Base-by-base conservation (phyloP, 2,797 vertebrate species). In the Glossophaga mutica region DNA sequence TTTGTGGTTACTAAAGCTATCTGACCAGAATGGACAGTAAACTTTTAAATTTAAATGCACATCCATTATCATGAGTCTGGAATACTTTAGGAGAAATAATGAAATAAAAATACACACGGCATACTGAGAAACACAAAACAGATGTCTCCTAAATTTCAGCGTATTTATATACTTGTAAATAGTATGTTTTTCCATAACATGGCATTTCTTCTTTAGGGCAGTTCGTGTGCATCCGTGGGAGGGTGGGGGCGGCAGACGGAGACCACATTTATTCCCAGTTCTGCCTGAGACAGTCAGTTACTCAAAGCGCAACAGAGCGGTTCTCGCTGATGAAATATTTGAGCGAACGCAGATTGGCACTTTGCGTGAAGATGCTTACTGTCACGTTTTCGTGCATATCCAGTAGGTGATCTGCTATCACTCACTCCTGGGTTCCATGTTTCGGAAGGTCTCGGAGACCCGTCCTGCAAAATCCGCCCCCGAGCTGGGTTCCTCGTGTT, bases 111-210 rank as follows among this genome's bases (percentile, higher is more conserved):
- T 91, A 74, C n/a, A 71, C 12, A 57, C 37, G 92, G 84, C 21
- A 24, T 44, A 48, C 19, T 81, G 84, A 74, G 84, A 95, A 96
- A 95, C 57, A 68, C 26, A 93, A 96, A 93, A 85, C 21, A 97
- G 93, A 95, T 96, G 22, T 24, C 88, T 87, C 81, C 39, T 87
- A 68, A 97, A 82, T 86, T 79, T 67, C 59, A 82, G 71, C 96
- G 16, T 96, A 96, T 90, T 91, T 62, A 71, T 77, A 86, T 18
- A 15, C 44, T 68, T 90, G 78, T 86, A 91, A 79, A 7, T 93
- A 93, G 71, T 57, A 11, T 85, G 34, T 67, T 14, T 94, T 96
- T 88, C 90, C 76, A 88, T 96, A 92, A 90, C 26, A 78, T 37
- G 46, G 18, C 83, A 73, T 94, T 95, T 92, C 65, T 93, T 55